These are phyloP conservation scores for Diachrysia chrysitis DNA, from an alignment of 2,888 invertebrate species.

Conservation along the genomic window DNA sequence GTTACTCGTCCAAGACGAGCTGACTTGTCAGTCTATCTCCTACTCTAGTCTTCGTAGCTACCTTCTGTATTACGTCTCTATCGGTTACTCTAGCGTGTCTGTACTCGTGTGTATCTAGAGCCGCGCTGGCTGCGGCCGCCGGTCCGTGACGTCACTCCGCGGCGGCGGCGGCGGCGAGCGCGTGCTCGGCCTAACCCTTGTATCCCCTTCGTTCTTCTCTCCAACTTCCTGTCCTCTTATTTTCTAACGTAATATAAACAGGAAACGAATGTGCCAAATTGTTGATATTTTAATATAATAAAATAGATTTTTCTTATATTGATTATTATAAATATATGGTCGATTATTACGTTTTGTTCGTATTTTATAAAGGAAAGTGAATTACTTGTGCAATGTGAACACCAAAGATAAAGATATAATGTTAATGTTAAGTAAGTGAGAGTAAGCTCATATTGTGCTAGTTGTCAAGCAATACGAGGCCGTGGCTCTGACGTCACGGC, in stretches of 20 bases:
- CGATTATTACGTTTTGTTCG: slow-evolving; percentile 64
- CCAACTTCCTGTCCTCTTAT: slow-evolving; percentile 62
- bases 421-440: slow-evolving; percentile 65
- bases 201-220: slow-evolving; percentile 44
- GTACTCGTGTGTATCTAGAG: slow-evolving; percentile 57
- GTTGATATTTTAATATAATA: slow-evolving; percentile 79
- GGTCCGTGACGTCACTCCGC: slow-evolving; percentile 37
- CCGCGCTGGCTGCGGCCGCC: slow-evolving; percentile 37
- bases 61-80: slow-evolving; percentile 65
- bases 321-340: slow-evolving; percentile 65
- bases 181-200: slow-evolving; percentile 49
- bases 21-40: slow-evolving; percentile 53
- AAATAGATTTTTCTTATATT: slow-evolving; percentile 75
- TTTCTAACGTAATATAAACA: slow-evolving; percentile 75
- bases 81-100: slow-evolving; percentile 72
- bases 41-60: slow-evolving; percentile 78
- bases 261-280: slow-evolving; percentile 86
- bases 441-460: slow-evolving; percentile 65
- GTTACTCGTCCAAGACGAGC: slow-evolving; percentile 58
- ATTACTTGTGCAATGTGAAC: slow-evolving; percentile 80
- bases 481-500: slow-evolving; percentile 39
- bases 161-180: slow-evolving; percentile 43
- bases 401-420: slow-evolving; percentile 75
- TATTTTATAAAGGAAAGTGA: slow-evolving; percentile 65
- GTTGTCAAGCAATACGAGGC: slow-evolving; percentile 54